Base-by-base conservation (phyloP, 2,888 invertebrate species). In the Pyralis farinalis region DNA sequence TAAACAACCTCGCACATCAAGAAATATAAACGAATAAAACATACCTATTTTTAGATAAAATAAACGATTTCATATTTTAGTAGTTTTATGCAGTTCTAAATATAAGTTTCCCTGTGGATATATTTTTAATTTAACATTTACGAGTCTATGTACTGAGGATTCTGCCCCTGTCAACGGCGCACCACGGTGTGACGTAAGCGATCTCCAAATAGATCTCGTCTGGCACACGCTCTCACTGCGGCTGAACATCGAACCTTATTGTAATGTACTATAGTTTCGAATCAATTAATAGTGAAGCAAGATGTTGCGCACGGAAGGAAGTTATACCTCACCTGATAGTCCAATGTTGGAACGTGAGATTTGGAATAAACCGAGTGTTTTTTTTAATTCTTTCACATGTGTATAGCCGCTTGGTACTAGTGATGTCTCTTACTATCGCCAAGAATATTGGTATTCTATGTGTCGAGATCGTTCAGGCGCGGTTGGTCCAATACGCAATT, bases 201-300 rank as follows among this genome's bases (percentile, higher is more conserved):
- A 44, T 74, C 80, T 71, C 65, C 68, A 81, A 85, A 84, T 82
- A 84, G 80, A 78, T 69, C 65, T 53, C 59, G 64, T 66, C 71
- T 74, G 69, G 64, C 58, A 53, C 55, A 55, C 51, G 37, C 46
- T 38, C 40, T 44, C 46, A 42, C 46, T 40, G 41, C 36, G 38
- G 46, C 43, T 25, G 25, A 2, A 62, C 46, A 47, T 56, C 46
- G 53, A 53, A 57, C 71, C 61, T 47, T 71, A 70, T 55, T 44
- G 40, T 47, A 36, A 39, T 44, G 42, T 36, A 43, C 43, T 49
- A 55, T 36, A 63, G 62, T 54, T 53, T 36, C 55, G 47, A 55
- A 55, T 66, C 39, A 38, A 56, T 47, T 42, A 42, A 37, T 30
- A 11, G 20, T 34, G 37, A 35, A 42, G 29, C 31, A 40, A 35